Percentiles rank a stretch among this genome's conserved stretches.
These are phyloP conservation scores for Ibidorhyncha struthersii DNA, from an alignment of 2,113 vertebrate species.

Conservation along the genomic window DNA sequence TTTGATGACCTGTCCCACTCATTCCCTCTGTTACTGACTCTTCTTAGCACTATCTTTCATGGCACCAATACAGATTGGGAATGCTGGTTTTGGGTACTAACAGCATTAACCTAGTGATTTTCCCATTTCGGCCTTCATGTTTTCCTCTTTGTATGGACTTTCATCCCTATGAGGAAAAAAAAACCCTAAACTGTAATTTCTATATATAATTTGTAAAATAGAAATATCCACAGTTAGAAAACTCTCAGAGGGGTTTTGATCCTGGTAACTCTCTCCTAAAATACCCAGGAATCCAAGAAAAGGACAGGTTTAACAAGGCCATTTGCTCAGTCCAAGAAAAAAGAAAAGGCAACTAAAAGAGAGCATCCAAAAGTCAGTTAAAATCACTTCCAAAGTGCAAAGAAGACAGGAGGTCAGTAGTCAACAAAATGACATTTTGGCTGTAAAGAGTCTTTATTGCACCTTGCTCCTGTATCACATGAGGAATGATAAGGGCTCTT, in stretches of 20 bases:
- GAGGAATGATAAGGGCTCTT: background rate
- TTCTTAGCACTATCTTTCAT: background rate
- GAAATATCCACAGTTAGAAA: background rate
- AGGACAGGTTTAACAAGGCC: background rate
- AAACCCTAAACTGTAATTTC: background rate
- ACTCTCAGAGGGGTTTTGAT: background rate
- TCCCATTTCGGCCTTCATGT: background rate
- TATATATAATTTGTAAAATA: background rate
- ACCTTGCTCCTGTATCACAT: background rate
- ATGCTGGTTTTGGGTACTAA: background rate
- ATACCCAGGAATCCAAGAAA: background rate
- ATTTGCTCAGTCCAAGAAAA: background rate
- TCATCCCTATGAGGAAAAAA: background rate
- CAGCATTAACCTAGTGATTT: background rate
- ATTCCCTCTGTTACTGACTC: background rate
- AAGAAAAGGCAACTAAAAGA: background rate
- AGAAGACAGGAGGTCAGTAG: conserved; percentile 23
- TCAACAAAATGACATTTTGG: conserved; percentile 51
- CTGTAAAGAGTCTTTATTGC: conserved; percentile 6
- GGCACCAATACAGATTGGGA: background rate
- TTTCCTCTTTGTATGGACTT: background rate
- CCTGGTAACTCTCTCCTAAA: background rate
- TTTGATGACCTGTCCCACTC: background rate
- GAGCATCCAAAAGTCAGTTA: conserved; percentile 10
- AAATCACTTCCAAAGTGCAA: conserved; percentile 37